These are phyloP conservation scores for Oophaga sylvatica DNA, from an alignment of 2,797 vertebrate species.

Conservation along the genomic window DNA sequence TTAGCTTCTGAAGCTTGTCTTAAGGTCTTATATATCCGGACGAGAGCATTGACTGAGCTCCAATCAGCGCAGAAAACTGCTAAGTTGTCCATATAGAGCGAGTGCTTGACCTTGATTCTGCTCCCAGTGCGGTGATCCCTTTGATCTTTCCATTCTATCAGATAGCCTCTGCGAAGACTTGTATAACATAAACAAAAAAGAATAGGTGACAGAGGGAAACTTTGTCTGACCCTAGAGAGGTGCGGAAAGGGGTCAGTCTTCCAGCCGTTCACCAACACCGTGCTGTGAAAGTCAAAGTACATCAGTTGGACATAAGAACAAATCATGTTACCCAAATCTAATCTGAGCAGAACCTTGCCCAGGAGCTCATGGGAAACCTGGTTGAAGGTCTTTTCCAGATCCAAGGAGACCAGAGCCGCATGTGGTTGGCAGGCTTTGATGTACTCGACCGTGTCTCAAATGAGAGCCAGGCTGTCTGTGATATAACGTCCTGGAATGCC, in stretches of 20 bases:
- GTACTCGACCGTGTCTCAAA: too few species aligned
- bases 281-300: neutral
- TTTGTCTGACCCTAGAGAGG: neutral
- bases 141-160: neutral
- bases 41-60: too few species aligned
- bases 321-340: neutral
- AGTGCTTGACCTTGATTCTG: neutral
- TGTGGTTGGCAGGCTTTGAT: too few species aligned
- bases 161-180: neutral
- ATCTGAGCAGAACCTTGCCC: neutral
- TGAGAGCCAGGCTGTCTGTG: too few species aligned
- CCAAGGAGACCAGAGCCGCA: too few species aligned
- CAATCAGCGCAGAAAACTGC: too few species aligned
- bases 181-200: neutral
- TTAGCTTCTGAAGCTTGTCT: too few species aligned
- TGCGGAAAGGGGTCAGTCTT: neutral
- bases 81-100: too few species aligned
- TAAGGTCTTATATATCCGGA: too few species aligned
- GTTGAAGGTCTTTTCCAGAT: neutral
- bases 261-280: neutral
- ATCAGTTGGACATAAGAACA: neutral
- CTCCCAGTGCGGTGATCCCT: neutral
- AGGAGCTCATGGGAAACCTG: neutral
- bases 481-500: too few species aligned
- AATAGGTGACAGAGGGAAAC: neutral